Evolutionary conservation across 2,797 vertebrate species (phyloP), one percentile per base, ranked within the genome.

Genomic region (Xerus rutilus): DNA sequence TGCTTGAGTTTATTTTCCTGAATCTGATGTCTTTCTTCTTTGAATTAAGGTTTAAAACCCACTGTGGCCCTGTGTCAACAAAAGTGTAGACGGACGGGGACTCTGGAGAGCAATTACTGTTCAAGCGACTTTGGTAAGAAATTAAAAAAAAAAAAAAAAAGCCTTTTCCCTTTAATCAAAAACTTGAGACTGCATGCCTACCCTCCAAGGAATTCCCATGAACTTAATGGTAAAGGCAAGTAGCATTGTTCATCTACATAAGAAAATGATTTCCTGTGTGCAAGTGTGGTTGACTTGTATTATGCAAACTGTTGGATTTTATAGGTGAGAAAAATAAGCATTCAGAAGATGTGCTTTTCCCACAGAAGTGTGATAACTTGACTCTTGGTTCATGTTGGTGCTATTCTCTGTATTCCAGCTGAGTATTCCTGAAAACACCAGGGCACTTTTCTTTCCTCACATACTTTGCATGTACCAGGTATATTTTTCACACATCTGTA

Each of bases 111-210:
- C 98, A 99, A 99, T 98, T 99, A 99, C 76, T 99, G 99, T 98
- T 99, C 99, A 94, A 99, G 99, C 98, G 99, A 99, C 98, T 99
- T 99, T 5, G 99, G 99, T 99, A 99, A 99, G 99, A 93, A 96
- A 96, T 91, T 21, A 6, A 32, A 65, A 65, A 65, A 23, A 32
- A 14, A 65, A 89, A 93, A 94, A 91, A 17, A 45, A 82, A 93
- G 57, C 18, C 87, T 79, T 96, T 98, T 96, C 93, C 97, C 95
- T 95, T 86, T 89, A 91, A 72, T 52, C 91, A 96, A 81, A 94
- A 84, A 96, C 77, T 86, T 43, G 62, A 62, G 73, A 82, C 59
- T 54, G 43, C 81, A 39, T 72, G 96, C 96, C 97, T 96, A 94
- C 64, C 94, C 94, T 94, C 84, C 67, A 35, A 90, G 90, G 96